phyloP scores from a whole-genome alignment of 2,113 vertebrate genomes.

The Podarcis cretensis region DNA sequence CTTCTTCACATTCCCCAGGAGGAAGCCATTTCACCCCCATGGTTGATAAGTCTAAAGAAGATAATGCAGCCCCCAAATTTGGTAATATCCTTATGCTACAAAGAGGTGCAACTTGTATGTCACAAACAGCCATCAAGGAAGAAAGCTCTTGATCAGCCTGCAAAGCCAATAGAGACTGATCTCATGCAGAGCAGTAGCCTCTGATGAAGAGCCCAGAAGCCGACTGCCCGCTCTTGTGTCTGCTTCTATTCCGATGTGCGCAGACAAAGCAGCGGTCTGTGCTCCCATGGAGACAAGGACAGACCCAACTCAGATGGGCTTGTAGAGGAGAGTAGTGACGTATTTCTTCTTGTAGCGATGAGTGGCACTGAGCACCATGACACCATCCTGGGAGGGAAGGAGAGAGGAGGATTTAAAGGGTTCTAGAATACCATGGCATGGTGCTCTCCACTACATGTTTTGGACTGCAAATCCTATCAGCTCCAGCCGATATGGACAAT shows the following conservation, averaged over 20 bases:
- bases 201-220: constrained; percentile 40
- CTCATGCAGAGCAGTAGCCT: not conserved
- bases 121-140: not conserved
- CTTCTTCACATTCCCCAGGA: not conserved
- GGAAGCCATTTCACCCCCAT: not conserved
- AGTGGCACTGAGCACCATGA: constrained; percentile 97
- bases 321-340: constrained; percentile 89
- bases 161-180: constrained; percentile 50
- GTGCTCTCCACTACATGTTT: no score
- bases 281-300: constrained; percentile 19
- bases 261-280: constrained; percentile 61
- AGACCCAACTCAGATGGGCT: constrained; percentile 69
- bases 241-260: constrained; percentile 54
- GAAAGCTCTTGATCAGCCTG: not conserved
- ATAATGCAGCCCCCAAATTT: not conserved
- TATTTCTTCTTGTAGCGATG: constrained; percentile 99
- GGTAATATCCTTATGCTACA: not conserved
- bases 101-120: not conserved
- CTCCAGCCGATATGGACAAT: no score
- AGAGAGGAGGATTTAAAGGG: not conserved
- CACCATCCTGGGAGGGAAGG: constrained; percentile 83
- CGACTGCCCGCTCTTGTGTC: constrained; percentile 50
- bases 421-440: not conserved
- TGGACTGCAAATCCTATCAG: no score
- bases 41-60: not conserved